These are phyloP conservation scores for Drosophila kokeensis DNA, from an alignment of 2,888 invertebrate species.

Conservation along the genomic window DNA sequence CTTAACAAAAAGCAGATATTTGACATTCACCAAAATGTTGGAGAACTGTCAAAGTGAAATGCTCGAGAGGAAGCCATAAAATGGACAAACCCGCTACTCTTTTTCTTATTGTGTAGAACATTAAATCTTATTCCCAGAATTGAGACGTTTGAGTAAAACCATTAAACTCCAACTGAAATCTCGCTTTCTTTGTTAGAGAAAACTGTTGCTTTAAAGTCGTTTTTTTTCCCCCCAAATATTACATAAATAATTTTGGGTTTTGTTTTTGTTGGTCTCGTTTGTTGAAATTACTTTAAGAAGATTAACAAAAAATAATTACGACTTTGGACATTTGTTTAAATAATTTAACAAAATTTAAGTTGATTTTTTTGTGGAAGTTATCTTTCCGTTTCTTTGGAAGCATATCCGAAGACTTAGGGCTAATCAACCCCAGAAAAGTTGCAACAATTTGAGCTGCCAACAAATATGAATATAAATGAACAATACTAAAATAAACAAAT, in stretches of 20 bases:
- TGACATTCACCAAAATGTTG: background rate
- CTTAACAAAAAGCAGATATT: background rate
- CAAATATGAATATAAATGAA: no score
- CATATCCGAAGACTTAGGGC: no score
- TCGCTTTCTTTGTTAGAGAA: background rate
- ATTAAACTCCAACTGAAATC: background rate
- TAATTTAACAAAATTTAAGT: background rate
- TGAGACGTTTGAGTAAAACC: background rate
- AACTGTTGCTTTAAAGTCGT: background rate
- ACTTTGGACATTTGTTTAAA: background rate
- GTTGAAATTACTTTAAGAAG: background rate
- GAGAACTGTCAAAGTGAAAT: slow-evolving; percentile 1
- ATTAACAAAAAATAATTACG: background rate
- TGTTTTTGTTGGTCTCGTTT: background rate
- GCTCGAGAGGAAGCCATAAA: slow-evolving; percentile 9
- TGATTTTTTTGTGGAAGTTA: background rate
- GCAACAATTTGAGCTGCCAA: no score
- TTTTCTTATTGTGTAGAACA: background rate
- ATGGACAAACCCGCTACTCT: background rate
- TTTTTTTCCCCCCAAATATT: background rate
- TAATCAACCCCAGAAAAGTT: no score
- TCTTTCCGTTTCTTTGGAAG: background rate
- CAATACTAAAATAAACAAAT: no score
- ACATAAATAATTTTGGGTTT: background rate
- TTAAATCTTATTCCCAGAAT: slow-evolving; percentile 6